These are phyloP conservation scores for Drosophila pseudoobscura DNA, from an alignment of 1,140 invertebrate species.

Conservation along the genomic window DNA sequence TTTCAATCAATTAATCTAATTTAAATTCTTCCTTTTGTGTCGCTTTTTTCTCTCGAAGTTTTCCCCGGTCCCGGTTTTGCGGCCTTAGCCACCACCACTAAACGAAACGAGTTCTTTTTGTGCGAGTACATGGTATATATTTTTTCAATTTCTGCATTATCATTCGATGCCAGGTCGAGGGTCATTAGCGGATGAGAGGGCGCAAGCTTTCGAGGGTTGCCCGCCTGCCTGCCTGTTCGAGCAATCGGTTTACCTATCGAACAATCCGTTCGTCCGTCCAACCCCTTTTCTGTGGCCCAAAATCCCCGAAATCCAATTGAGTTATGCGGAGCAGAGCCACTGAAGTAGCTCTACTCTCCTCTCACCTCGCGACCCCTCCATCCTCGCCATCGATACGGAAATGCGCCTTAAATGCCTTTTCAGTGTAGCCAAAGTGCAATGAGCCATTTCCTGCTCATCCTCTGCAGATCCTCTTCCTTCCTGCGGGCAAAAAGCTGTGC, in stretches of 20 bases:
- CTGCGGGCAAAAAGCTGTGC: slow-evolving; percentile 42
- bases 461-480: background rate
- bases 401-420: slow-evolving; percentile 78
- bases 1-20: slow-evolving; percentile 83
- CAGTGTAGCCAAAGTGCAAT: slow-evolving; percentile 81
- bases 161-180: slow-evolving; percentile 61
- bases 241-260: slow-evolving; percentile 44
- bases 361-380: slow-evolving; percentile 19
- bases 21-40: slow-evolving; percentile 76
- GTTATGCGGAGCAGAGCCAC: slow-evolving; percentile 45
- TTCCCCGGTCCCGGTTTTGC: slow-evolving; percentile 10
- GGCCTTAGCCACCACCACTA: slow-evolving; percentile 61
- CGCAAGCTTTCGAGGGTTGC: slow-evolving; percentile 35
- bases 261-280: slow-evolving; percentile 6
- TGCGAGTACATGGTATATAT: background rate
- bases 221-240: slow-evolving; percentile 1
- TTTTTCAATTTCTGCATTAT: slow-evolving; percentile 56
- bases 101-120: slow-evolving; percentile 66
- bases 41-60: slow-evolving; percentile 24
- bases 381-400: slow-evolving; percentile 44
- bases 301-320: slow-evolving; percentile 61
- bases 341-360: slow-evolving; percentile 27
- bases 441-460: slow-evolving; percentile 66
- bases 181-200: slow-evolving; percentile 56
- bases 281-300: slow-evolving; percentile 29